Base-by-base conservation (phyloP, 2,113 vertebrate genomes). In the Burhinus bistriatus region DNA sequence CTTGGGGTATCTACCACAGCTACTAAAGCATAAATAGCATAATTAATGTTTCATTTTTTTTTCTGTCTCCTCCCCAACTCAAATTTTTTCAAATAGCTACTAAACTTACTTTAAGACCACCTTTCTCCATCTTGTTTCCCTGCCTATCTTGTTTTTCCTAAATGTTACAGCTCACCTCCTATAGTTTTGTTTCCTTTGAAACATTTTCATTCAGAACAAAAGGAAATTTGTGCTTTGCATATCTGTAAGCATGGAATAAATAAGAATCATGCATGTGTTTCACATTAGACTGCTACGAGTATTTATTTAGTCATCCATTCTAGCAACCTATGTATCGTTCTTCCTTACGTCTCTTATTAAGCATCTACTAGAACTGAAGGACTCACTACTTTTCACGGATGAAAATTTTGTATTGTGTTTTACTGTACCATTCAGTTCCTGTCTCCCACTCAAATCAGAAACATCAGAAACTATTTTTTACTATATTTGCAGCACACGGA, bases 401-500 rank as follows among this genome's bases (percentile, higher is more conserved):
- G 73, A 95, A 96, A 95, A 97, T 94, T 54, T 80, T 5, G 38
- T 51, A 83, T 77, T 84, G 76, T 90, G 52, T 89, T 90, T 85
- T 65, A 89, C 79, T 79, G 62, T 79, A 80, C 73, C 86, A 82
- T 80, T 93, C 92, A 80, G 79, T 92, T 95, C 91, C 89, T 77
- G 61, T 80, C 92, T 94, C 90, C 83, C 61, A 90, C 89, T 97
- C 91, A 96, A 87, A 95, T 84, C 82, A 97, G 79, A 89, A 90
- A 88, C 45, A 80, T 91, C 90, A 86, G 73, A 91, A 89, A 87
- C 29, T 87, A 51, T 52, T 92, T 95, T 92, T 87, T 80, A 75
- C 49, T 52, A 89, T 55, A 86, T 81, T 73, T 80, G 25, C 62
- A 92, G 71, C 54, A 80, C 49, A 80, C 11, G 3, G 78, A 83